Percentiles rank a stretch among this genome's conserved stretches.
Conservation (phyloP, 2,113 vertebrate genomes). For the Athene noctua region DNA sequence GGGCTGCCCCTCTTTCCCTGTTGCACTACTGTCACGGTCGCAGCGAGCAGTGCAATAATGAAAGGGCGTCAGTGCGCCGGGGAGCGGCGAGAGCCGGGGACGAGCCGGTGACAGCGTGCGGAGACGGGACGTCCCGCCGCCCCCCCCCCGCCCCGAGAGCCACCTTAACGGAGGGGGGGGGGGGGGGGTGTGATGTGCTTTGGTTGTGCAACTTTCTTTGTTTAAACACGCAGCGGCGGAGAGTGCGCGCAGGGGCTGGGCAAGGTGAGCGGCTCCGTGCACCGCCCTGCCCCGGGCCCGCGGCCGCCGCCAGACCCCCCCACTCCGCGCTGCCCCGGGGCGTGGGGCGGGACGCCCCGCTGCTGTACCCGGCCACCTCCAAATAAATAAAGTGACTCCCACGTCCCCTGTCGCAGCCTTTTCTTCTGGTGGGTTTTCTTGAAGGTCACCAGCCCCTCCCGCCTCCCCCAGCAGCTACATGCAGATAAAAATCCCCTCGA, state of each 20-base stretch:
- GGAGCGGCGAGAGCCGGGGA: slow-evolving; percentile 21
- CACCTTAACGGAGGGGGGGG: background rate
- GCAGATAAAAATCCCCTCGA: background rate
- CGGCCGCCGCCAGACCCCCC: background rate
- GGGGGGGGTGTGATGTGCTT: too few species aligned
- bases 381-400: slow-evolving; percentile 46
- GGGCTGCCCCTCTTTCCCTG: slow-evolving; percentile 91
- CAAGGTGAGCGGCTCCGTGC: background rate
- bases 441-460: background rate
- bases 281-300: background rate
- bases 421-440: slow-evolving; percentile 20
- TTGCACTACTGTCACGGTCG: slow-evolving; percentile 91
- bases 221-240: background rate
- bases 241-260: background rate
- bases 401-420: background rate
- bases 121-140: background rate
- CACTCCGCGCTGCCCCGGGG: background rate
- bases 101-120: background rate
- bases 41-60: slow-evolving; percentile 94
- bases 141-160: background rate
- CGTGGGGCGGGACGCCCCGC: background rate
- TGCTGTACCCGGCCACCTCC: background rate
- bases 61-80: slow-evolving; percentile 88
- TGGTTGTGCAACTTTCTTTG: slow-evolving; percentile 31
- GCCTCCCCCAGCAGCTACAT: background rate